These are phyloP conservation scores for Tribolium freemani DNA, from an alignment of 2,888 invertebrate species.

Conservation along the genomic window DNA sequence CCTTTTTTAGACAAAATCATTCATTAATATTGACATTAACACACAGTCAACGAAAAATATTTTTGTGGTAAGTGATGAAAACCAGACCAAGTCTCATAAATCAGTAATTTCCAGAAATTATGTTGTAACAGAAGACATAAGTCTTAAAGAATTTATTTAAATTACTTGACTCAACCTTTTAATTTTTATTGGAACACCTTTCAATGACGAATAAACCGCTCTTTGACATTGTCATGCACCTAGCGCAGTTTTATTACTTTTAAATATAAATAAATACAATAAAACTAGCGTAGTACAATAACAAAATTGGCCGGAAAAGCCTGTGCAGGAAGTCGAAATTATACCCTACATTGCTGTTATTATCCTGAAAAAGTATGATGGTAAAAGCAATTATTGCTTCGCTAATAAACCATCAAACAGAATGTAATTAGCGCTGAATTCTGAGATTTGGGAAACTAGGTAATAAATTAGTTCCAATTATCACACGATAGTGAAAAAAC, in stretches of 20 bases:
- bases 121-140: neutral
- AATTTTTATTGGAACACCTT: neutral
- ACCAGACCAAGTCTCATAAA: neutral
- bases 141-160: neutral
- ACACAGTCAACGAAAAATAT: no score
- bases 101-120: neutral
- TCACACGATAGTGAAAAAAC: neutral
- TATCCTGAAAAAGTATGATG: neutral
- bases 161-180: neutral
- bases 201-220: neutral
- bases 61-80: no score
- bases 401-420: conserved; percentile 13
- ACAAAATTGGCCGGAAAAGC: neutral
- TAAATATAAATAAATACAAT: neutral
- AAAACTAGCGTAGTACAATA: neutral
- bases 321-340: neutral
- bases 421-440: conserved; percentile 10
- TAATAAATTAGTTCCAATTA: conserved; percentile 1
- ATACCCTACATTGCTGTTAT: neutral
- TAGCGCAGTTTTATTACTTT: no score
- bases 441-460: neutral
- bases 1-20: no score
- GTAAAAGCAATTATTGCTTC: neutral
- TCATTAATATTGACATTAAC: no score
- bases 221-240: no score